Percentiles rank a stretch among this genome's conserved stretches.
Evolutionary conservation across 1,140 invertebrate genomes (phyloP).

Genomic region (Drosophila malerkotliana): DNA sequence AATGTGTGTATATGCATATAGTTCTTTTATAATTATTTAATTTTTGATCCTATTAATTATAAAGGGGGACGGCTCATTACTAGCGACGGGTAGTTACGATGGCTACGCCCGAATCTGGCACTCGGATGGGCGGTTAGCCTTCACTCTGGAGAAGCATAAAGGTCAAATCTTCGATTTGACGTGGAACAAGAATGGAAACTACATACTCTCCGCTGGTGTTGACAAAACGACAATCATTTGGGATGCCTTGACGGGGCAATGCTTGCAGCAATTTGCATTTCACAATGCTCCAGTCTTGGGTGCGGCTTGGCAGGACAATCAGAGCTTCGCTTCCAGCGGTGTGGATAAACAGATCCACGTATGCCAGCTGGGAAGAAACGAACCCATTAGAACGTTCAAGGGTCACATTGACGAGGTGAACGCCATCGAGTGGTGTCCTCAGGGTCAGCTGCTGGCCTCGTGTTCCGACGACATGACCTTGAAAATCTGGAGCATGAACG

Average conservation of each 20-base stretch:
- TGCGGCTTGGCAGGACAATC: slow-evolving; percentile 99
- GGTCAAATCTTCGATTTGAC: slow-evolving; percentile 99
- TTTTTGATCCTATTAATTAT: slow-evolving; percentile 39
- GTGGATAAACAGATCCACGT: slow-evolving; percentile 99
- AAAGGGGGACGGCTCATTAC: slow-evolving; percentile 96
- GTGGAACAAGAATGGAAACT: slow-evolving; percentile 99
- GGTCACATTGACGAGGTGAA: slow-evolving; percentile 99
- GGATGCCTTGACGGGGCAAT: slow-evolving; percentile 98
- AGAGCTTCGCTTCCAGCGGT: slow-evolving; percentile 98
- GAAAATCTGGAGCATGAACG: slow-evolving; percentile 99
- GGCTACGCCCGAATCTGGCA: slow-evolving; percentile 99
- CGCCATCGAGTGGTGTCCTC: slow-evolving; percentile 99
- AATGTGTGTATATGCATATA: slow-evolving; percentile 89
- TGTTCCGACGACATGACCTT: slow-evolving; percentile 99
- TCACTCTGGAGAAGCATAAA: slow-evolving; percentile 98
- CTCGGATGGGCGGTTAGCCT: slow-evolving; percentile 95
- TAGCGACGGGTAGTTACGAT: slow-evolving; percentile 99
- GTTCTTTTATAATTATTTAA: not conserved
- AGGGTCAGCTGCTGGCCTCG: slow-evolving; percentile 97
- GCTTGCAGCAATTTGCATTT: slow-evolving; percentile 99
- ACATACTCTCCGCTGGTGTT: slow-evolving; percentile 97
- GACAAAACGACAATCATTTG: slow-evolving; percentile 99
- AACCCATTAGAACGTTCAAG: slow-evolving; percentile 99
- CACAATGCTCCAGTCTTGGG: slow-evolving; percentile 98
- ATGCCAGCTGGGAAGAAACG: slow-evolving; percentile 95